A percentile compares a stretch with the other conserved stretches of the same genome.
These are phyloP conservation scores for Smutsia gigantea DNA, from an alignment of 2,797 vertebrate genomes.

Conservation along the genomic window DNA sequence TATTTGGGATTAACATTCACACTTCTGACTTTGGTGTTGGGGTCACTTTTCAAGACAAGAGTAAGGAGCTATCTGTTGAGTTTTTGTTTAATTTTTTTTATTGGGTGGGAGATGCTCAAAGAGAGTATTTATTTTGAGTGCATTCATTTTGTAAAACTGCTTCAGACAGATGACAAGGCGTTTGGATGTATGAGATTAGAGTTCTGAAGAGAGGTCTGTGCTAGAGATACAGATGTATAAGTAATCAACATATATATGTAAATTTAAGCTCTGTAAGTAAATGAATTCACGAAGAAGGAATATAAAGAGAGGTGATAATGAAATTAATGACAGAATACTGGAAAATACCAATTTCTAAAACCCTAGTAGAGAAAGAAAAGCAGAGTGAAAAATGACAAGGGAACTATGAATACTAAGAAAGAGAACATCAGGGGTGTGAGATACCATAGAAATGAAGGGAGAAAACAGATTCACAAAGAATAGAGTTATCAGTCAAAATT, in stretches of 20 bases:
- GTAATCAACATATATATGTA: not conserved
- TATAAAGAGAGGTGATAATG: not conserved
- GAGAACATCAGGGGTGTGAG: not conserved
- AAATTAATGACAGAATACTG: not conserved
- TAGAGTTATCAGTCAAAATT: not conserved
- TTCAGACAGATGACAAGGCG: not conserved
- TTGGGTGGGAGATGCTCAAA: not conserved
- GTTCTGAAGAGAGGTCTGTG: constrained; percentile 4
- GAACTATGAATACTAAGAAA: too few relatives aligned
- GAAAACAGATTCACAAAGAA: not conserved
- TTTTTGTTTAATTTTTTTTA: constrained; percentile 29
- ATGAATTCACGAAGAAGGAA: constrained; percentile 36
- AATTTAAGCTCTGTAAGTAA: not conserved
- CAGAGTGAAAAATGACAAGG: not conserved
- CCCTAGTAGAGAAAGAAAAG: not conserved
- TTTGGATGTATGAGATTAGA: not conserved
- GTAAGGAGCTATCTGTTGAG: not conserved
- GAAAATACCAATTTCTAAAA: constrained; percentile 2
- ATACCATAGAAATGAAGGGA: not conserved
- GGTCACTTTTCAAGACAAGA: constrained; percentile 1
- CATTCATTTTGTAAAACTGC: not conserved
- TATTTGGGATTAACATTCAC: not conserved
- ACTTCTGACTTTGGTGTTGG: not conserved
- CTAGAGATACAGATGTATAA: not conserved
- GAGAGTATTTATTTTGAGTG: not conserved